Conservation (phyloP, 2,797 vertebrate genomes). For the Falco peregrinus region DNA sequence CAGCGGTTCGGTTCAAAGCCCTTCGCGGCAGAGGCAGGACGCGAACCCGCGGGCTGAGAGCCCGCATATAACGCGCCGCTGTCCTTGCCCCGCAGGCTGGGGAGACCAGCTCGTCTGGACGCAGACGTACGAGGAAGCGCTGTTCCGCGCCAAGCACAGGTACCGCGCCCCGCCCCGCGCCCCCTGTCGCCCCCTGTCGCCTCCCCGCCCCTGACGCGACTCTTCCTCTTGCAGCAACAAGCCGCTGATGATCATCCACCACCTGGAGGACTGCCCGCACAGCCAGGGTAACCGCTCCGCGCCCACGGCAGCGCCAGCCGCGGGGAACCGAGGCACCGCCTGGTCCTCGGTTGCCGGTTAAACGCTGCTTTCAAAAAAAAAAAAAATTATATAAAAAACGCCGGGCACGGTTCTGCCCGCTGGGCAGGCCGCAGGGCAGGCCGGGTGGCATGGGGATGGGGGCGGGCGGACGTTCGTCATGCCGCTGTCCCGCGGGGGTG, state of each 20-base stretch:
- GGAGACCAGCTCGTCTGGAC: slow-evolving; percentile 95
- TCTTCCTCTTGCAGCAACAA: slow-evolving; percentile 83
- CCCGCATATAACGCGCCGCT: not conserved
- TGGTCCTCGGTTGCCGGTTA: not conserved
- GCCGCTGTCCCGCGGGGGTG: fast-evolving
- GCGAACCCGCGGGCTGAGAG: fast-evolving
- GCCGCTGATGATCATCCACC: slow-evolving; percentile 93
- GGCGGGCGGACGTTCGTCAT: not conserved
- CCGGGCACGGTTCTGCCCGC: not conserved
- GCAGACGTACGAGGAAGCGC: slow-evolving; percentile 94
- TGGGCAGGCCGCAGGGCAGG: not conserved
- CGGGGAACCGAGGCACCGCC: no score
- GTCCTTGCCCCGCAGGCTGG: slow-evolving; percentile 83
- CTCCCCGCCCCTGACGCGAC: not conserved
- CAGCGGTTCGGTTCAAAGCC: fast-evolving
- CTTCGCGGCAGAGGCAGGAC: not conserved
- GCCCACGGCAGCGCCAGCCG: no score
- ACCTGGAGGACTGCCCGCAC: slow-evolving; percentile 92
- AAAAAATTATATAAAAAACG: not conserved
- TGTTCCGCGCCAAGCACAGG: slow-evolving; percentile 87
- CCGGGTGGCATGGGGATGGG: fast-evolving
- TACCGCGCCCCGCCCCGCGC: slow-evolving; percentile 45
- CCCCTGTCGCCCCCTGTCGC: fast-evolving
- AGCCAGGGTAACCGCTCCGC: slow-evolving; percentile 81
- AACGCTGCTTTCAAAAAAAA: not conserved